Conservation (phyloP, 2,113 vertebrate species). For the Platichthys stellatus region DNA sequence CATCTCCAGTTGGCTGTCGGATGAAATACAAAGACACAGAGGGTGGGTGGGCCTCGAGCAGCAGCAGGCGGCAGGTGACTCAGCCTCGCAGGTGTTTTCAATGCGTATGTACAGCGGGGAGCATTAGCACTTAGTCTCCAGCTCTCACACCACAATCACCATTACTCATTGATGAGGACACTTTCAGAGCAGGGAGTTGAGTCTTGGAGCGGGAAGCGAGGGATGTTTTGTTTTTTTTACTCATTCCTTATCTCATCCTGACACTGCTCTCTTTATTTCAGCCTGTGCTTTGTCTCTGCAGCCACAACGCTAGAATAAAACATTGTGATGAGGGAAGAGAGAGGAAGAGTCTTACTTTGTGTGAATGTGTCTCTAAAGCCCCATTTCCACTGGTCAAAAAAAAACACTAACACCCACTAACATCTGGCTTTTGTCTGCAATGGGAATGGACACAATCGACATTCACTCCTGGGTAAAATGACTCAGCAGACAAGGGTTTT, state of each 20-base stretch:
- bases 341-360: conserved; percentile 7
- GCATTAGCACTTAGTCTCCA: conserved; percentile 54
- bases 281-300: conserved; percentile 13
- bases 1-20: conserved; percentile 16
- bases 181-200: conserved; percentile 26
- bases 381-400: no score
- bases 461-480: no score
- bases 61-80: conserved; percentile 59
- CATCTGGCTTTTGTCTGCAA: not conserved
- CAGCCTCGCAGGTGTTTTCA: conserved; percentile 41
- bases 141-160: conserved; percentile 39
- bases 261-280: conserved; percentile 45
- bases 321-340: conserved; percentile 6
- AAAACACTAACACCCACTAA: not conserved
- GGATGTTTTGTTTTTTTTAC: conserved; percentile 21
- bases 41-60: conserved; percentile 32
- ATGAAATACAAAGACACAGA: conserved; percentile 13
- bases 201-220: conserved; percentile 41
- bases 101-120: conserved; percentile 4
- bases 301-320: conserved; percentile 11
- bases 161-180: conserved; percentile 66
- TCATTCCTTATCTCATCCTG: conserved; percentile 49
- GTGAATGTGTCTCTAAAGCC: conserved; percentile 6
- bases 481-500: no score
- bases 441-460: not conserved